These are phyloP conservation scores for Polyodon spathula DNA, from an alignment of 2,113 vertebrate species.

Conservation along the genomic window DNA sequence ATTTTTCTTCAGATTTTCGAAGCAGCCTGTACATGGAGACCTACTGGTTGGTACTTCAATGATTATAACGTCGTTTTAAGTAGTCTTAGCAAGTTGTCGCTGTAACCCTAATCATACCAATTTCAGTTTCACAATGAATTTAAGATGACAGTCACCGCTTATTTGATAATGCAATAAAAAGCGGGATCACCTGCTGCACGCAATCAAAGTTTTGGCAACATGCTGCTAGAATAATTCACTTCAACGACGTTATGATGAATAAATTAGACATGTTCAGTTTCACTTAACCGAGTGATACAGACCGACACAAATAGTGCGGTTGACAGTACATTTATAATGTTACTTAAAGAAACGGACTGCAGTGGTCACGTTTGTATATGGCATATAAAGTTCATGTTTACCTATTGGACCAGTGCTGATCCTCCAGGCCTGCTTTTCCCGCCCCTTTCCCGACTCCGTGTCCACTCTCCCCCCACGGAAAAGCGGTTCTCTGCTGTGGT, in stretches of 20 bases:
- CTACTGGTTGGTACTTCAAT: too few relatives aligned
- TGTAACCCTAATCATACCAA: too few relatives aligned
- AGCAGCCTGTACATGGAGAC: too few relatives aligned
- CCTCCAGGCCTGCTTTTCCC: conserved; percentile 32
- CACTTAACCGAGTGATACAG: not conserved
- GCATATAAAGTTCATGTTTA: conserved; percentile 7
- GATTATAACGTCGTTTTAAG: too few relatives aligned
- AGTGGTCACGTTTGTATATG: not conserved
- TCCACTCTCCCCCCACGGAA: conserved; percentile 27
- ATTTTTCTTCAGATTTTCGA: too few relatives aligned
- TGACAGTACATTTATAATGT: not conserved
- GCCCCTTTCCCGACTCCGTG: conserved; percentile 28
- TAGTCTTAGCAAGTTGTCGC: too few relatives aligned
- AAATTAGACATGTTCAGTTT: not conserved
- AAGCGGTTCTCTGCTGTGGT: conserved; percentile 18
- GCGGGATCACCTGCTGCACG: too few relatives aligned
- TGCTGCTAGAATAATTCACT: not conserved
- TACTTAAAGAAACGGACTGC: not conserved
- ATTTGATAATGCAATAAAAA: too few relatives aligned
- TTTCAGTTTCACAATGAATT: too few relatives aligned
- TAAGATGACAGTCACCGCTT: too few relatives aligned
- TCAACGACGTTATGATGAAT: not conserved
- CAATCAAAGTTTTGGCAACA: too few relatives aligned
- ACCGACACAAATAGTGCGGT: not conserved
- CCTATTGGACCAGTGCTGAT: conserved; percentile 35